Percentiles rank a stretch among this genome's conserved stretches.
phyloP scores from a whole-genome alignment of 2,888 invertebrate species.

The Phytoseiulus persimilis region DNA sequence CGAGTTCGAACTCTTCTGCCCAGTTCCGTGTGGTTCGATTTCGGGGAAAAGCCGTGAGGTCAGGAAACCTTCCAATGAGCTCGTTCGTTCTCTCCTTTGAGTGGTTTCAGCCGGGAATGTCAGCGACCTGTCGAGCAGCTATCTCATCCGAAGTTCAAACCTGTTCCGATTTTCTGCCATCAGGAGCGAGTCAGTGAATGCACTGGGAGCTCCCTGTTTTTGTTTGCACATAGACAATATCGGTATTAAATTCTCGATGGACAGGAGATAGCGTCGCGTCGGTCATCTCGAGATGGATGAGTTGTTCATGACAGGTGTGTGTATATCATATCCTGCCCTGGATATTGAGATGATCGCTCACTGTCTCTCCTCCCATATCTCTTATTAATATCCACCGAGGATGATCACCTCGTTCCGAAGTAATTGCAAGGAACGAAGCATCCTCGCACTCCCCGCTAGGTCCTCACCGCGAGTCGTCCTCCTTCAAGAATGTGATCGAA shows the following conservation, averaged over 20 bases:
- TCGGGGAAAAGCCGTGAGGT: too few species aligned
- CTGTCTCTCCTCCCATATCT: neutral
- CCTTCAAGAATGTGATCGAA: too few species aligned
- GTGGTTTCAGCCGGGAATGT: too few species aligned
- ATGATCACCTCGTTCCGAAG: neutral
- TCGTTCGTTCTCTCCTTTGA: too few species aligned
- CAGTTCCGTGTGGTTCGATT: too few species aligned
- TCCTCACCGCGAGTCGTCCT: too few species aligned
- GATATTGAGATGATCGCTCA: neutral
- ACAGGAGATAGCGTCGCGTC: neutral
- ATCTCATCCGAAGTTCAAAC: too few species aligned
- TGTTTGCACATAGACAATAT: neutral
- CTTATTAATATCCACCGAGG: neutral
- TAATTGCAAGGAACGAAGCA: neutral
- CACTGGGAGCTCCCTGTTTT: neutral
- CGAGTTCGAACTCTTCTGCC: too few species aligned
- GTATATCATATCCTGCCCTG: neutral
- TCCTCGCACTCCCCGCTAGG: neutral
- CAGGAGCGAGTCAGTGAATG: neutral
- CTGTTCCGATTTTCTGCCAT: neutral
- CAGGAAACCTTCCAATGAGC: too few species aligned
- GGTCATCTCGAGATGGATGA: neutral
- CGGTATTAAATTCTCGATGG: neutral
- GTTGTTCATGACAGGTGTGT: neutral
- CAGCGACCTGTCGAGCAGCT: too few species aligned